phyloP scores from a whole-genome alignment of 2,797 vertebrate genomes.

The Girardinus metallicus region DNA sequence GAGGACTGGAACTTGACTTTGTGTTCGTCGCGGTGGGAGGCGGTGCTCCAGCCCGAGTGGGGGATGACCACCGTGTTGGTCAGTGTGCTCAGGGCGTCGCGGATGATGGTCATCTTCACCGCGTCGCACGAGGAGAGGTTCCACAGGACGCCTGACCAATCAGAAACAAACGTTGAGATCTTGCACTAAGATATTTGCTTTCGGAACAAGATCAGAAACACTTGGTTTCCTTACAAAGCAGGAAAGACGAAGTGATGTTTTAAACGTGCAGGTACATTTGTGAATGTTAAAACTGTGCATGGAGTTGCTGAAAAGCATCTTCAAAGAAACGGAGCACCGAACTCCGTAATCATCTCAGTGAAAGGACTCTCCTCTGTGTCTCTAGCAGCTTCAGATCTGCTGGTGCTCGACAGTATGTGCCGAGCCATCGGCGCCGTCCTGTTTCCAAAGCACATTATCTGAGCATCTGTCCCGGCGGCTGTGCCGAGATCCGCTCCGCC shows the following conservation, averaged over 20 bases:
- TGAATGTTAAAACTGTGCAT: not conserved
- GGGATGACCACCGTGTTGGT: conserved; percentile 97
- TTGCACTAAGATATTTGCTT: not conserved
- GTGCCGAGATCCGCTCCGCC: conserved; percentile 60
- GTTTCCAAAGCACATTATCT: conserved; percentile 67
- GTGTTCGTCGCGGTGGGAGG: conserved; percentile 91
- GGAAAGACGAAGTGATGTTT: not conserved
- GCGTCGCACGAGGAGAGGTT: conserved; percentile 97
- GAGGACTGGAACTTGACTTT: conserved; percentile 96
- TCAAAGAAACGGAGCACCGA: not conserved
- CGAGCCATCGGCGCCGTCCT: conserved; percentile 45
- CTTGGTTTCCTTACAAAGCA: not conserved
- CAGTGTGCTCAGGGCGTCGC: conserved; percentile 90
- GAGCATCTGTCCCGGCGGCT: conserved; percentile 69
- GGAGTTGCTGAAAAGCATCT: not conserved
- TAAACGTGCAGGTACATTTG: not conserved
- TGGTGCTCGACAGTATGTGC: conserved; percentile 37
- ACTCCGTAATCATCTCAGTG: not conserved
- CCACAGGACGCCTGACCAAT: conserved; percentile 91
- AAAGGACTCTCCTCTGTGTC: not conserved
- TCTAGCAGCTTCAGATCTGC: conserved; percentile 35
- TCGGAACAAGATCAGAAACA: not conserved
- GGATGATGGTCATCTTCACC: conserved; percentile 97
- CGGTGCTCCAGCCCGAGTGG: conserved; percentile 94
- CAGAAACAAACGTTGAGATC: not conserved